Conservation (phyloP, 2,113 vertebrate species). For the Scartelaos histophorus region DNA sequence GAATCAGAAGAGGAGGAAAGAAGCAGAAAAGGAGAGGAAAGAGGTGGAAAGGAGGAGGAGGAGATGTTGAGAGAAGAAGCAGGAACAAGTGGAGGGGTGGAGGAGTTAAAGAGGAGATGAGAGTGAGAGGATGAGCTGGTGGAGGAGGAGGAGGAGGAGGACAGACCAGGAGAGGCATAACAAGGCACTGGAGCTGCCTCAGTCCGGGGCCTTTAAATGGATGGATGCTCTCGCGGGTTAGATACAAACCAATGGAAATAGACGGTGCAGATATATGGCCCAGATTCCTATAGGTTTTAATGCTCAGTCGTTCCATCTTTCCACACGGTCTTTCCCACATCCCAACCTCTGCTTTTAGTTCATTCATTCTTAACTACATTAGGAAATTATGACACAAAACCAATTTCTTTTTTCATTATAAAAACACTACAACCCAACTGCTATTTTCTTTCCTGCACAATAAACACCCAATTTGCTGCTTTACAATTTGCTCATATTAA, state of each 20-base stretch:
- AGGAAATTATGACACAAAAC: too few species aligned
- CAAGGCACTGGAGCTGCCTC: slow-evolving; percentile 14
- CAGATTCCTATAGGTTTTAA: not conserved
- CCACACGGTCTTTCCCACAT: too few species aligned
- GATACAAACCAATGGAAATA: not conserved
- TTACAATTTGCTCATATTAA: too few species aligned
- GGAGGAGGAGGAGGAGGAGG: slow-evolving; percentile 24
- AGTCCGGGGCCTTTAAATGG: slow-evolving; percentile 13
- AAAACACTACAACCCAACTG: too few species aligned
- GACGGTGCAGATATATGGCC: too few species aligned
- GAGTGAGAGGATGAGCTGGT: slow-evolving; percentile 29
- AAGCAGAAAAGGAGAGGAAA: too few species aligned
- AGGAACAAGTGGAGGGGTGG: slow-evolving; percentile 17
- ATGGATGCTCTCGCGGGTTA: not conserved
- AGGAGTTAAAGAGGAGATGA: slow-evolving; percentile 10
- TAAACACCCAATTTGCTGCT: too few species aligned
- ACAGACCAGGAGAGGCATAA: slow-evolving; percentile 21
- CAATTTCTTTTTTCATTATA: too few species aligned
- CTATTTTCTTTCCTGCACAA: too few species aligned
- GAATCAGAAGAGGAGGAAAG: too few species aligned
- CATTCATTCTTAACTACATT: too few species aligned
- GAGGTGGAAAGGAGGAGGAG: slow-evolving; percentile 48
- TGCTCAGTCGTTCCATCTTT: not conserved
- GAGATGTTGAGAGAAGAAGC: slow-evolving; percentile 22
- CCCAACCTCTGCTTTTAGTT: too few species aligned